Conservation (phyloP, 2,113 vertebrate genomes). For the Oreochromis niloticus region DNA sequence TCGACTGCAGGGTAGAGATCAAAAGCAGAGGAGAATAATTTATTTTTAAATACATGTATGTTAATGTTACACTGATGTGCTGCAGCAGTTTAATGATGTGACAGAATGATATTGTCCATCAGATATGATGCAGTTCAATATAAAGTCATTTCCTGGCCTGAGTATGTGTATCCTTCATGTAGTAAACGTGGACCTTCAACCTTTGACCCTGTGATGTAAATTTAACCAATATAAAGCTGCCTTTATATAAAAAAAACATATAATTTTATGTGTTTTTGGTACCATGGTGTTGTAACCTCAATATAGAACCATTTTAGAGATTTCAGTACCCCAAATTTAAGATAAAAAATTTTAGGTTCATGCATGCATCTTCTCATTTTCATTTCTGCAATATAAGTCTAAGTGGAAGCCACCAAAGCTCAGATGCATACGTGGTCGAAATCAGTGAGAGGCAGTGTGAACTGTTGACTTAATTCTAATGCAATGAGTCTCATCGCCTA, state of each 20-base stretch:
- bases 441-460: not conserved
- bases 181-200: not conserved
- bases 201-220: not conserved
- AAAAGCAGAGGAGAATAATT: not conserved
- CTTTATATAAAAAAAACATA: not conserved
- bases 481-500: not conserved
- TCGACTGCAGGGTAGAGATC: not conserved
- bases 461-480: not conserved
- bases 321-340: not conserved
- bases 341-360: not conserved
- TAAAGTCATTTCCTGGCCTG: not conserved
- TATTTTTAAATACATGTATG: not conserved
- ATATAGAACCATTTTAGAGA: not conserved
- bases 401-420: not conserved
- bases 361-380: not conserved
- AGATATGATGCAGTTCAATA: not conserved
- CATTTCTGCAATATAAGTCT: not conserved
- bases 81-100: not conserved
- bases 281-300: not conserved
- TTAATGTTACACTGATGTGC: not conserved
- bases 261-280: not conserved
- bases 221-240: not conserved
- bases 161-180: not conserved
- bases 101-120: not conserved
- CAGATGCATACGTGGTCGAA: not conserved